Evolutionary conservation across 2,888 invertebrate genomes (phyloP).

Genomic region (Pimpla rufipes): DNA sequence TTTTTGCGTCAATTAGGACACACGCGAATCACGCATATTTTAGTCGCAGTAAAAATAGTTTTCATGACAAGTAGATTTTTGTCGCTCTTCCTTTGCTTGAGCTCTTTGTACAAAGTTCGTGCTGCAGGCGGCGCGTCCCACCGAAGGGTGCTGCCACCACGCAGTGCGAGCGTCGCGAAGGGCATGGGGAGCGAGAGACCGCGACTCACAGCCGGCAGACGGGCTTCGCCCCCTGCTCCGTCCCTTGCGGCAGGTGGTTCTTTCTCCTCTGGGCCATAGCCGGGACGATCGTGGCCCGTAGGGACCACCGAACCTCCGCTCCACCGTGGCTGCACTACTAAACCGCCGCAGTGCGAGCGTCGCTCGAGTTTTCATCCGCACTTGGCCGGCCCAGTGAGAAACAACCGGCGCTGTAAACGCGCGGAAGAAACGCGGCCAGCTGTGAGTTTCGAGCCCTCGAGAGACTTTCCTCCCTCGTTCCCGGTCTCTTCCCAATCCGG

Average conservation of each 20-base stretch:
- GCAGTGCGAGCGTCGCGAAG: slow-evolving; percentile 39
- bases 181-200: slow-evolving; percentile 37
- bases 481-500: neutral
- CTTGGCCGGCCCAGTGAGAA: neutral
- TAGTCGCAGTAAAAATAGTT: too few species aligned
- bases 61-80: neutral
- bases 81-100: neutral
- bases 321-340: neutral
- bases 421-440: slow-evolving; percentile 22
- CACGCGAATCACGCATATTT: too few species aligned
- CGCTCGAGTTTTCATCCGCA: neutral
- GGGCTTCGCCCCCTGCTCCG: slow-evolving; percentile 77
- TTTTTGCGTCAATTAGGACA: too few species aligned
- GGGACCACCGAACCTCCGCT: slow-evolving; percentile 76
- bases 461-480: slow-evolving; percentile 16
- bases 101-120: neutral
- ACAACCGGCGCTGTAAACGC: neutral
- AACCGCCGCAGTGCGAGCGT: neutral
- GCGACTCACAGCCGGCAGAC: slow-evolving; percentile 62
- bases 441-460: slow-evolving; percentile 38
- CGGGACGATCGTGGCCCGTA: slow-evolving; percentile 76
- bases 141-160: slow-evolving; percentile 65
- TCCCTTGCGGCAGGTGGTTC: slow-evolving; percentile 83
- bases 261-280: slow-evolving; percentile 78
- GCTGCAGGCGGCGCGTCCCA: neutral